Conservation (phyloP, 2,113 vertebrate genomes). For the Smithornis capensis region DNA sequence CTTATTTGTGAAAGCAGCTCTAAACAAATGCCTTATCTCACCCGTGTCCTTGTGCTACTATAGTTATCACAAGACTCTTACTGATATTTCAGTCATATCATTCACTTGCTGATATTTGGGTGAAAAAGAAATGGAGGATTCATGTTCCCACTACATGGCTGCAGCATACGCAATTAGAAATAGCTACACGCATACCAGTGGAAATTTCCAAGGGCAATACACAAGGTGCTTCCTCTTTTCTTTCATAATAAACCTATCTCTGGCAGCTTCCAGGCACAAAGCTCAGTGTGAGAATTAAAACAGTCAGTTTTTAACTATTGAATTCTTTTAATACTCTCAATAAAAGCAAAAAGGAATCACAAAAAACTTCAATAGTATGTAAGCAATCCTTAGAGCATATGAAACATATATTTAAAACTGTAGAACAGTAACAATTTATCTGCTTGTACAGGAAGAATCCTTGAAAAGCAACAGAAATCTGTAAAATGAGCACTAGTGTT, state of each 20-base stretch:
- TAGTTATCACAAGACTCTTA: neutral
- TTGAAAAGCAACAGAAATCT: neutral
- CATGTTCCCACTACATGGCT: neutral
- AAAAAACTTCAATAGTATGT: neutral
- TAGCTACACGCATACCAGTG: neutral
- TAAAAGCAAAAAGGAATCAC: neutral
- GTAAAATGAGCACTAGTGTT: neutral
- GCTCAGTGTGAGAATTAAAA: neutral
- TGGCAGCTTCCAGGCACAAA: neutral
- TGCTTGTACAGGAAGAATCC: neutral
- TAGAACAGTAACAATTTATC: neutral
- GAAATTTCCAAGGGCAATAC: slow-evolving; percentile 43
- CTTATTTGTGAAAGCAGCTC: neutral
- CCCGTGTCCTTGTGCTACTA: neutral
- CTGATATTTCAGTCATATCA: neutral
- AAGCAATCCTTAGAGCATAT: neutral
- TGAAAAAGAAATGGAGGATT: neutral
- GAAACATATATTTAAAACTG: neutral
- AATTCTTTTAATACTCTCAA: neutral
- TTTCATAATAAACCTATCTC: neutral
- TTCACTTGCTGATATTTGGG: neutral
- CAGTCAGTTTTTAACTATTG: neutral
- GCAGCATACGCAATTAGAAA: neutral
- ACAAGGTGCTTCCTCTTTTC: slow-evolving; percentile 4
- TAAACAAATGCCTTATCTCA: neutral